Evolutionary conservation across 2,113 vertebrate genomes (phyloP).

Genomic region (Chaetura pelagica): DNA sequence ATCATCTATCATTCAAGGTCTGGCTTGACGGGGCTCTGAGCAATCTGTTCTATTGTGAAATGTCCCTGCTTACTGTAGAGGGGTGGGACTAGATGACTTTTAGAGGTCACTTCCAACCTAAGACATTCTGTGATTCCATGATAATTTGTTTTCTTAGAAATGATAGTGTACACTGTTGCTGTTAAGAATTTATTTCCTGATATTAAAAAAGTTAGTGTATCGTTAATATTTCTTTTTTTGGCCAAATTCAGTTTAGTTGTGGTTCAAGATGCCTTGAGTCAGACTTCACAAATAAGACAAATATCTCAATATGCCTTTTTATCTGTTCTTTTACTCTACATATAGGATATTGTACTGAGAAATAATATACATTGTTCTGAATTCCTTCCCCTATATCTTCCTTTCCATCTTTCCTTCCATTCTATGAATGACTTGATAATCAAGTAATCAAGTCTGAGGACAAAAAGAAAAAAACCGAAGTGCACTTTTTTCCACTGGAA

Average conservation of each 20-base stretch:
- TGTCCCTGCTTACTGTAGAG: no score
- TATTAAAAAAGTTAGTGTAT: neutral
- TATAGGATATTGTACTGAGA: neutral
- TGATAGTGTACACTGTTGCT: neutral
- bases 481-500: neutral
- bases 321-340: neutral
- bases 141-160: neutral
- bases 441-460: neutral
- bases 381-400: neutral
- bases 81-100: no score
- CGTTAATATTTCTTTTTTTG: neutral
- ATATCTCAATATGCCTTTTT: neutral
- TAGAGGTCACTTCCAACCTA: no score
- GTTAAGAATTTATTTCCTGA: neutral
- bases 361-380: neutral
- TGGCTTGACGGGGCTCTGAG: no score
- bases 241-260: neutral
- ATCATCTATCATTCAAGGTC: neutral
- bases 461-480: neutral
- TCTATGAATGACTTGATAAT: no score
- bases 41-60: no score
- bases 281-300: neutral
- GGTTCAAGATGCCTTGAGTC: neutral
- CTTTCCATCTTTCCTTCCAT: neutral
- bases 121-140: no score